These are phyloP conservation scores for Nymphalis polychloros DNA, from an alignment of 2,888 invertebrate species.

Conservation along the genomic window DNA sequence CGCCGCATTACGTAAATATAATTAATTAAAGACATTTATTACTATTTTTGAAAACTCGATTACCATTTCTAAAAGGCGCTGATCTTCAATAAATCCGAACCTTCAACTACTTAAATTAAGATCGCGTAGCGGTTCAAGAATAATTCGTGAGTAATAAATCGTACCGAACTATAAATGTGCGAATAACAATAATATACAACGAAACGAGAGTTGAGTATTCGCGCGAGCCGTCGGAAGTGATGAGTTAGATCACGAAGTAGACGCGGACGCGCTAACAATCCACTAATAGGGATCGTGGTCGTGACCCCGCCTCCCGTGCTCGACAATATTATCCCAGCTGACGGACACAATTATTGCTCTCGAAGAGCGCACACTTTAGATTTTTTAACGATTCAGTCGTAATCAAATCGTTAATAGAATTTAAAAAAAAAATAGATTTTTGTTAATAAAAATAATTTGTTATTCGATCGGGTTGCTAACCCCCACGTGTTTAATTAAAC, in stretches of 20 bases:
- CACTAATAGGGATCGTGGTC: constrained; percentile 75
- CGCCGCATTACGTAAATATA: no score
- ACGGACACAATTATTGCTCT: constrained; percentile 44
- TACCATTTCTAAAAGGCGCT: background rate
- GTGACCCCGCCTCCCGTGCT: constrained; percentile 64
- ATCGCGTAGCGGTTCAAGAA: constrained; percentile 35
- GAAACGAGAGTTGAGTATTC: constrained; percentile 38
- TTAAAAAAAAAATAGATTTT: background rate
- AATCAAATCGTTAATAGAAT: no score
- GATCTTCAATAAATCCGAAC: constrained; percentile 14
- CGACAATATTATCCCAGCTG: constrained; percentile 60
- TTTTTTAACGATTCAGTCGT: background rate
- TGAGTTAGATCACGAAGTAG: constrained; percentile 70
- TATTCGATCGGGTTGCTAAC: no score
- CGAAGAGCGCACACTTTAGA: constrained; percentile 1
- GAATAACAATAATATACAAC: constrained; percentile 41
- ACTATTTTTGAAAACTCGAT: background rate
- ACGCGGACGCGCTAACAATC: constrained; percentile 67
- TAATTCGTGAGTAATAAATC: constrained; percentile 42
- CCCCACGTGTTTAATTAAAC: no score
- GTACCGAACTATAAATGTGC: constrained; percentile 37
- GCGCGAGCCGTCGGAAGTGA: constrained; percentile 66
- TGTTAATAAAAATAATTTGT: no score
- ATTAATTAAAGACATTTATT: no score
- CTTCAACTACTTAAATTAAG: constrained; percentile 35